Conservation (phyloP, 2,113 vertebrate species). For the Chlorocebus sabaeus region DNA sequence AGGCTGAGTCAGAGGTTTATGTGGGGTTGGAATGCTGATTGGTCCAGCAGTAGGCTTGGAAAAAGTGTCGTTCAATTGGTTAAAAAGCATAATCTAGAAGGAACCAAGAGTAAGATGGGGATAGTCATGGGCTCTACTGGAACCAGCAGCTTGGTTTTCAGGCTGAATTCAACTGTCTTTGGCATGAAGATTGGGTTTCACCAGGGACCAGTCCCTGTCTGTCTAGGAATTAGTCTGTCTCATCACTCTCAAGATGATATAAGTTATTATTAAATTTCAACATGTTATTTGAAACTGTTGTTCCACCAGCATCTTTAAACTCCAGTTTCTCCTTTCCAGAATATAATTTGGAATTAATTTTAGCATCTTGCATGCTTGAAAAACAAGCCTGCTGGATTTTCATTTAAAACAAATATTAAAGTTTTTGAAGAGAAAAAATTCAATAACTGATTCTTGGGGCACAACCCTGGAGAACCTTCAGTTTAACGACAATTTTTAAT, state of each 20-base stretch:
- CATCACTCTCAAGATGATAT: not conserved
- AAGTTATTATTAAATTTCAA: not conserved
- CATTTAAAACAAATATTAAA: not conserved
- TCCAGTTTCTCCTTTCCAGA: not conserved
- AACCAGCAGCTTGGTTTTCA: too few relatives aligned
- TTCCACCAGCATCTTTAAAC: not conserved
- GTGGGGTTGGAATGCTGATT: too few relatives aligned
- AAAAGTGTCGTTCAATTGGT: too few relatives aligned
- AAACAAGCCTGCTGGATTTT: not conserved
- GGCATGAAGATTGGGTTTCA: too few relatives aligned
- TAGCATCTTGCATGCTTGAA: not conserved
- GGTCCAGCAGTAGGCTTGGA: too few relatives aligned
- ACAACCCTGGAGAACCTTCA: not conserved
- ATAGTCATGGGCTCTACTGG: too few relatives aligned
- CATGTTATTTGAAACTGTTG: not conserved
- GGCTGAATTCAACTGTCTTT: too few relatives aligned
- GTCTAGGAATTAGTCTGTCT: too few relatives aligned
- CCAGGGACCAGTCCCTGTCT: too few relatives aligned
- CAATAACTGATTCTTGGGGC: not conserved
- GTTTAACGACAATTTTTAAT: not conserved
- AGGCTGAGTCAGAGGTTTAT: too few relatives aligned
- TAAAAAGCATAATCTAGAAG: too few relatives aligned
- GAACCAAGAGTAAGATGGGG: too few relatives aligned
- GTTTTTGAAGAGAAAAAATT: not conserved
- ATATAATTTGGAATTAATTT: not conserved